Conservation (phyloP, 2,888 invertebrate genomes). For the Andrena trimmerana region DNA sequence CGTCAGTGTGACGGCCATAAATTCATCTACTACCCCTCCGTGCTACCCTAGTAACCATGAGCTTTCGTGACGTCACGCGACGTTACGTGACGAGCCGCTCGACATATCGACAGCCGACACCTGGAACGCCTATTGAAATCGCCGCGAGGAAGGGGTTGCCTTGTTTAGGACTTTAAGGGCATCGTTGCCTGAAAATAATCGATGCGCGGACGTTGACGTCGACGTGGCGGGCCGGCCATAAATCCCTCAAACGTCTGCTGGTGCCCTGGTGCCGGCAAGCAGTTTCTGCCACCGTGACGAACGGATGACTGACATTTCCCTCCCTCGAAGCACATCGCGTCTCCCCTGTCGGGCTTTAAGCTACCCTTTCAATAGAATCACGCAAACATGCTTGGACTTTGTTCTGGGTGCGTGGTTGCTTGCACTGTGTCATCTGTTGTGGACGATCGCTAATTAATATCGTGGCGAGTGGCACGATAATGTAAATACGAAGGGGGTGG, state of each 20-base stretch:
- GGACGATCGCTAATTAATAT: background rate
- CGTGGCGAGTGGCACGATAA: background rate
- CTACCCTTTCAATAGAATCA: background rate
- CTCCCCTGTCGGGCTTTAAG: slow-evolving; percentile 22
- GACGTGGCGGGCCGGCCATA: slow-evolving; percentile 78
- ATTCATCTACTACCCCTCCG: slow-evolving; percentile 78
- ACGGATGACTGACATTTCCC: slow-evolving; percentile 83
- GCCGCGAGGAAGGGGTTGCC: background rate
- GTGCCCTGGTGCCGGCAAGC: slow-evolving; percentile 82
- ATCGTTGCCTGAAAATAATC: slow-evolving; percentile 34
- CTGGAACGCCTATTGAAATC: background rate
- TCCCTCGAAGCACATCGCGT: slow-evolving; percentile 17
- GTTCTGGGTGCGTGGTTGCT: too few relatives aligned
- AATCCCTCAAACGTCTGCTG: slow-evolving; percentile 85
- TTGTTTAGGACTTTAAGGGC: background rate
- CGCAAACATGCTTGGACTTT: background rate
- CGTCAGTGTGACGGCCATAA: slow-evolving; percentile 65
- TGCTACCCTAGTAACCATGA: slow-evolving; percentile 81
- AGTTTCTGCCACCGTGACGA: slow-evolving; percentile 84
- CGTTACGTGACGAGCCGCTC: slow-evolving; percentile 65
- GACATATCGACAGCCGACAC: slow-evolving; percentile 55
- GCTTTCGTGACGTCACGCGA: slow-evolving; percentile 81
- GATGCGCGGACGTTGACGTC: slow-evolving; percentile 63
- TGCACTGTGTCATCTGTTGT: background rate
- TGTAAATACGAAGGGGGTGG: background rate